Evolutionary conservation across 2,113 vertebrate species (phyloP), one percentile per base, ranked within the genome.

Genomic region (Monarcha castaneiventris): DNA sequence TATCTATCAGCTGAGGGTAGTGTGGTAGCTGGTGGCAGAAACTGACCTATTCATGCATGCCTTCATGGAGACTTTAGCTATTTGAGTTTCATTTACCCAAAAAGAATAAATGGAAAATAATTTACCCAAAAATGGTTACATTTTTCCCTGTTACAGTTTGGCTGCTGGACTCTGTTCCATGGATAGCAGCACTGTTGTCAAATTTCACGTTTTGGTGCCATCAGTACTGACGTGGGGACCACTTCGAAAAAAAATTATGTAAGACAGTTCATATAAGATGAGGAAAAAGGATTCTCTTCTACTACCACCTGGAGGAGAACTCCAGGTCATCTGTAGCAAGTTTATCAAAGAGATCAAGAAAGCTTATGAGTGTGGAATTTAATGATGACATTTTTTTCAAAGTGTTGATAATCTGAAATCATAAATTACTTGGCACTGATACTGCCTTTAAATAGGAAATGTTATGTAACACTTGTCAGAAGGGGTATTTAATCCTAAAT

Each of bases 391-490:
- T 33, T 86, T 63, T 63, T 91, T 94, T 87, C 9, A 0, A 84
- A 72, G 71, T 43, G 54, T 72, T 73, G 49, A 66, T 94, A 92
- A 84, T 94, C 61, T 82, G 78, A 87, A 91, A 73, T 94, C 12
- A 25, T 85, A 73, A 89, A 87, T 85, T 79, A 56, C 67, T 89
- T 93, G 68, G 66, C 44, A 62, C 13, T 54, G 81, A 69, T 89
- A 76, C n/a, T 79, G 81, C 58, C 54, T 96, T 94, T 89, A 95
- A 94, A 92, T 90, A 84, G 85, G 75, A 93, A 51, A 89, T 87
- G 63, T 95, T 94, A 91, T 43, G 25, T 92, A 87, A 92, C 26
- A 13, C 72, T 84, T 78, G 37, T 46, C 49, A 84, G 56, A 91
- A 90, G 21, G 52, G 11, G 2, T 91, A 62, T 89, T 75, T 89